Evolutionary conservation across 2,113 vertebrate genomes (phyloP).

Genomic region (Sula dactylatra): DNA sequence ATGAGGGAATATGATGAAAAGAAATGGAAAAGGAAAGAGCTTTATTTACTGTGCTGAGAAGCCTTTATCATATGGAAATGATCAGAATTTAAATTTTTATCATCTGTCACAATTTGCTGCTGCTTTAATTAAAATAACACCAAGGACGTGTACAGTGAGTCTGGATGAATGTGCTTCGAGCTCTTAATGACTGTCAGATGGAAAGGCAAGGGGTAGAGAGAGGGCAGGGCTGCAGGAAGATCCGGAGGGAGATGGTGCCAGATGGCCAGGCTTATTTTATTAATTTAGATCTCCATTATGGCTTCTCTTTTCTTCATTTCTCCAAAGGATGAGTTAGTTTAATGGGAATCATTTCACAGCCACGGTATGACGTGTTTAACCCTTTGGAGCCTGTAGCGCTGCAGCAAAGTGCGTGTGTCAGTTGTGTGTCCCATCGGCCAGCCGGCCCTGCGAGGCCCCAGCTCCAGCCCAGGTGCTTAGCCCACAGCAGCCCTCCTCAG

Average conservation of each 20-base stretch:
- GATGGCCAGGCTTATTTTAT: constrained; percentile 63
- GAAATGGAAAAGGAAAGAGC: background rate
- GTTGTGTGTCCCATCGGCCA: fast-evolving
- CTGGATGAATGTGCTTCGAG: background rate
- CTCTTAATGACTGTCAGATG: constrained; percentile 40
- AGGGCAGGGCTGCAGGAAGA: background rate
- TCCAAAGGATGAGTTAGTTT: constrained; percentile 11
- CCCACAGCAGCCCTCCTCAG: background rate
- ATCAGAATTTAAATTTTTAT: constrained; percentile 22
- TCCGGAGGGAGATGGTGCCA: constrained; percentile 52
- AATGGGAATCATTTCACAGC: background rate
- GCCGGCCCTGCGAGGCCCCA: fast-evolving
- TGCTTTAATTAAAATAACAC: constrained; percentile 35
- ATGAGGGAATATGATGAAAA: background rate
- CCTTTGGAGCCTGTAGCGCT: fast-evolving
- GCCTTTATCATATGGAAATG: background rate
- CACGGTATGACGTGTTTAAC: background rate
- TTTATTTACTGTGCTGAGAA: background rate
- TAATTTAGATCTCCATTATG: constrained; percentile 39
- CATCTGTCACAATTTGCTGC: constrained; percentile 22
- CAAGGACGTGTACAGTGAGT: background rate
- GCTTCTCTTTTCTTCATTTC: constrained; percentile 7
- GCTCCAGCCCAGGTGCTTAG: background rate
- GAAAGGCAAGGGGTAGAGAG: background rate
- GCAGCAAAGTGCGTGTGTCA: fast-evolving